Base-by-base conservation (phyloP, 2,888 invertebrate genomes). In the Trichopoda pennipes region DNA sequence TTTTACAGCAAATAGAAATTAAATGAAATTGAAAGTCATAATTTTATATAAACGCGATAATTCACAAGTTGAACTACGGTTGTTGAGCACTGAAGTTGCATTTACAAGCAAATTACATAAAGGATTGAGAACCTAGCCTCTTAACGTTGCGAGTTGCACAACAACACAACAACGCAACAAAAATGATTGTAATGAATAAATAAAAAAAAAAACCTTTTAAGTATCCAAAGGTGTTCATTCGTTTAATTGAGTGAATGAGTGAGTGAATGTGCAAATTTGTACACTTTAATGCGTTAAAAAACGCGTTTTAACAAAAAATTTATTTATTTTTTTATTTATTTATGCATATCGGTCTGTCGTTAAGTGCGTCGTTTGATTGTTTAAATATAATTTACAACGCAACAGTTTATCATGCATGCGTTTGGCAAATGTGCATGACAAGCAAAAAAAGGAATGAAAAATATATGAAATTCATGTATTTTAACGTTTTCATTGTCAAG, bases 401-500 rank as follows among this genome's bases (percentile, higher is more conserved):
- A 60, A 60, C 21, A 68, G 56, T 63, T 55, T 47, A 21, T 17
- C 3, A 28, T 61, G 55, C 44, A 14, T 63, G 61, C 44, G n/a
- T 63, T 61, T 42, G 51, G 10, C 51, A 72, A 60, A 60, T 51
- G 53, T 63, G 44, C 1, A 17, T n/a, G 64, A 10, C 53, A 32
- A 47, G 47, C n/a, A 23, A 28, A 56, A 3, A 7, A 28, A 28
- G 4, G 2, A 38, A 38, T 38, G 51, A 38, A 66, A 53, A 47
- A 17, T 55, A 16, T 28, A 10, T n/a, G 28, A 47, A 56, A 49
- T 51, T 66, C n/a, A 38, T 58, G 58, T 64, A 72, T 64, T 58
- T 70, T 19, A 63, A 42, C 42, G 44, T 64, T 64, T 58, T 14
- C 78, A 78, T 66, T 78, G 78, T 28, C 78, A 78, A 78, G 78